Percentiles rank a stretch among this genome's conserved stretches.
Conservation (phyloP, 2,797 vertebrate species). For the Poeciliopsis infans region DNA sequence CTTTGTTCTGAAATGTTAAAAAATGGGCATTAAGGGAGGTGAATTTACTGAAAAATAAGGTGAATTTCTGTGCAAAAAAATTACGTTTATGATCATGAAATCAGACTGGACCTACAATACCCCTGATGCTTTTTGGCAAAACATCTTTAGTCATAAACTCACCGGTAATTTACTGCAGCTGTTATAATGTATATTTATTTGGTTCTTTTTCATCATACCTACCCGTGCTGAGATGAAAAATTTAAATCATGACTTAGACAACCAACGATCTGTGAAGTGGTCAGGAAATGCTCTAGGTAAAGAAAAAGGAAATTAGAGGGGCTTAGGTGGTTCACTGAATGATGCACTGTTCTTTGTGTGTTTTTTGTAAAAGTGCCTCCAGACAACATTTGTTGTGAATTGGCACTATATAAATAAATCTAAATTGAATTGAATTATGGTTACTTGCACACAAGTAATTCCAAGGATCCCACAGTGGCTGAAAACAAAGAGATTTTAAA, state of each 20-base stretch:
- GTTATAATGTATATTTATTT: not conserved
- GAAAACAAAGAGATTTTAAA: not conserved
- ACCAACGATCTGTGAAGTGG: not conserved
- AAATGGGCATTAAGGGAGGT: not conserved
- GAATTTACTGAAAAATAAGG: not conserved
- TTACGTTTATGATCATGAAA: not conserved
- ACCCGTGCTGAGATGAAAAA: not conserved
- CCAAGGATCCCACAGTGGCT: not conserved
- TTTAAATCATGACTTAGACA: not conserved
- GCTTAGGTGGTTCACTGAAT: not conserved
- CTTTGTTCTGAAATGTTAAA: constrained; percentile 5
- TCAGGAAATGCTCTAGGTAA: not conserved
- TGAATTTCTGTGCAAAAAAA: not conserved
- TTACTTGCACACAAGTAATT: not conserved
- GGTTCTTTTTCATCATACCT: not conserved
- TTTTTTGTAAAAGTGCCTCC: not conserved
- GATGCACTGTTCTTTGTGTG: not conserved
- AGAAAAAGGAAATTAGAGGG: not conserved
- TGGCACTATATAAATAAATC: too few relatives aligned
- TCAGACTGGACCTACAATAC: not conserved
- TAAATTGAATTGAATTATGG: not conserved
- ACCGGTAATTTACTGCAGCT: not conserved
- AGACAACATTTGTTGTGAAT: too few relatives aligned
- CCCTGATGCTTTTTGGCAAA: not conserved
- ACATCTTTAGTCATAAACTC: not conserved